phyloP scores from a whole-genome alignment of 2,888 invertebrate species.

The Ryuthela nishihirai region DNA sequence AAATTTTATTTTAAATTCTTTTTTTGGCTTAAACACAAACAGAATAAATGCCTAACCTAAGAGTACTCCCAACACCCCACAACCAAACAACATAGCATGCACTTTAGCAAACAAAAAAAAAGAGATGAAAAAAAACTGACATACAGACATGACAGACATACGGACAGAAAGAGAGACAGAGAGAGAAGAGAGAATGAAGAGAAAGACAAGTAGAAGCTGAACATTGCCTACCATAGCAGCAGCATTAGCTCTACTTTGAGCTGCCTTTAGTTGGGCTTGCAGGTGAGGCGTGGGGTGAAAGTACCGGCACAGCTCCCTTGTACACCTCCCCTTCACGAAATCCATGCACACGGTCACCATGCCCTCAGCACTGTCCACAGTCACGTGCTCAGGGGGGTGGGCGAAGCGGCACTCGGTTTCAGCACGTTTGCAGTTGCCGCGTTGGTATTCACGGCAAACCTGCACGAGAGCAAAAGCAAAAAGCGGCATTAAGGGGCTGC shows the following conservation, averaged over 20 bases:
- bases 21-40: too few relatives aligned
- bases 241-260: slow-evolving; percentile 59
- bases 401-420: slow-evolving; percentile 98
- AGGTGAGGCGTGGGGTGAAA: slow-evolving; percentile 99
- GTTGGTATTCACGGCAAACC: slow-evolving; percentile 93
- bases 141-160: slow-evolving; percentile 7
- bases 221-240: slow-evolving; percentile 50
- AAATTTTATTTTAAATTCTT: too few relatives aligned
- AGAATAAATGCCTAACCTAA: too few relatives aligned
- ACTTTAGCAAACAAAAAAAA: too few relatives aligned
- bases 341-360: slow-evolving; percentile 99
- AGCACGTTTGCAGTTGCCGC: slow-evolving; percentile 96
- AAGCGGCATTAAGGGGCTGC: too few relatives aligned
- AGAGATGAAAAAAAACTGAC: background rate
- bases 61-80: too few relatives aligned
- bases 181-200: slow-evolving; percentile 6
- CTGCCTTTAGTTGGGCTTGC: slow-evolving; percentile 97
- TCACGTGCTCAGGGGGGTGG: slow-evolving; percentile 94
- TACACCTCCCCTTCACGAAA: slow-evolving; percentile 98
- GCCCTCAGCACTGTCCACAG: slow-evolving; percentile 90
- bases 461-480: slow-evolving; percentile 45
- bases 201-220: slow-evolving; percentile 12
- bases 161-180: slow-evolving; percentile 3
- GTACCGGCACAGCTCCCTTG: slow-evolving; percentile 99
- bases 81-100: too few relatives aligned